These are phyloP conservation scores for Syngnathus typhle DNA, from an alignment of 2,113 vertebrate genomes.

Conservation along the genomic window DNA sequence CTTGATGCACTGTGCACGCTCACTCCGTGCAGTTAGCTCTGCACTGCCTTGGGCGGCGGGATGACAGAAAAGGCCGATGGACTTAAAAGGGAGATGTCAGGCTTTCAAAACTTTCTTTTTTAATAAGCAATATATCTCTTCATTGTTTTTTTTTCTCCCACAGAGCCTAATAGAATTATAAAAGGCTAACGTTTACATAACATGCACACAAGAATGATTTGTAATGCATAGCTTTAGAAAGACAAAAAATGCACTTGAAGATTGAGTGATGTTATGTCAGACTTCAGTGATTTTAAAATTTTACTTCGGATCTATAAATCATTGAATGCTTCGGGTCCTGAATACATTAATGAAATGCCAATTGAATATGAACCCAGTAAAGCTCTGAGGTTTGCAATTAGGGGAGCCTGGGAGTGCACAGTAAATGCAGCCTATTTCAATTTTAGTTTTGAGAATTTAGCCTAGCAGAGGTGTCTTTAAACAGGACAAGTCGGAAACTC, in stretches of 20 bases:
- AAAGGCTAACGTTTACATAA: background rate
- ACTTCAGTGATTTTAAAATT: background rate
- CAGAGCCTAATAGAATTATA: slow-evolving; percentile 10
- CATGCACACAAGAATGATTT: background rate
- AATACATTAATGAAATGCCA: no score
- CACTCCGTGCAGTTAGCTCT: slow-evolving; percentile 33
- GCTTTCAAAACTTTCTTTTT: slow-evolving; percentile 1
- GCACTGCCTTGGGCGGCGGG: slow-evolving; percentile 42
- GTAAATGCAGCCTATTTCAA: background rate
- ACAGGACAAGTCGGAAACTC: background rate
- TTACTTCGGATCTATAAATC: no score
- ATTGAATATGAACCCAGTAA: no score
- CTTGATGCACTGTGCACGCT: background rate
- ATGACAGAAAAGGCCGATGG: slow-evolving; percentile 51
- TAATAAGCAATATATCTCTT: background rate
- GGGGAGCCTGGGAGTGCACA: background rate
- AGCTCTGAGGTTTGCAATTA: no score
- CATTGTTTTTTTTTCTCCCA: background rate
- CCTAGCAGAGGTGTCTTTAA: background rate
- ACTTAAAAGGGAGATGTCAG: slow-evolving; percentile 27
- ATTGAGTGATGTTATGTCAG: background rate
- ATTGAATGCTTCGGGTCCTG: no score
- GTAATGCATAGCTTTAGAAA: background rate
- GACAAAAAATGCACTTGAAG: background rate
- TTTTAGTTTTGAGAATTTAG: background rate